Evolutionary conservation across 2,888 invertebrate genomes (phyloP).

Genomic region (Heteropelma amictum): DNA sequence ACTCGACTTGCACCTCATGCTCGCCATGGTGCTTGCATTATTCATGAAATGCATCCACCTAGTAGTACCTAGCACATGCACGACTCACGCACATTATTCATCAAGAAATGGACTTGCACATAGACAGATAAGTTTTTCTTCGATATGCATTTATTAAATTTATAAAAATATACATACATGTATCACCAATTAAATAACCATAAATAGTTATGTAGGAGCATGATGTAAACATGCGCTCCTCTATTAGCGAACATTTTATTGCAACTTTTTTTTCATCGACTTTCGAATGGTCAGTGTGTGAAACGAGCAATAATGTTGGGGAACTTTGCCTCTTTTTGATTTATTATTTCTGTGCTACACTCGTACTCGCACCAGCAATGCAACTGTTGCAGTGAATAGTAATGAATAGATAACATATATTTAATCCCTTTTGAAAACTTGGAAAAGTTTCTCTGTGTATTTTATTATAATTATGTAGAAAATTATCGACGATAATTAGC

Average conservation of each 20-base stretch:
- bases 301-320: slow-evolving; percentile 17
- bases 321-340: slow-evolving; percentile 16
- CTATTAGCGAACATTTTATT: slow-evolving; percentile 46
- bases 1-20: not conserved
- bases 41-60: slow-evolving; percentile 30
- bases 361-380: not conserved
- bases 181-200: not conserved
- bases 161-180: not conserved
- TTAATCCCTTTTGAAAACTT: too few relatives aligned
- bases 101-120: not conserved
- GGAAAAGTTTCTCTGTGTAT: too few relatives aligned
- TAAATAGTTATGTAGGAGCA: slow-evolving; percentile 19
- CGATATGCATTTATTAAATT: not conserved
- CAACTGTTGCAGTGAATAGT: slow-evolving; percentile 9
- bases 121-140: not conserved
- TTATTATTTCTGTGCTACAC: slow-evolving; percentile 19
- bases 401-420: too few relatives aligned
- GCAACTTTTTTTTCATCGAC: slow-evolving; percentile 34
- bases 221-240: slow-evolving; percentile 36
- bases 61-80: not conserved
- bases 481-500: too few relatives aligned
- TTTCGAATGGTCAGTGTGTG: slow-evolving; percentile 21
- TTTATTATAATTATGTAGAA: too few relatives aligned
- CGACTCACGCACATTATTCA: slow-evolving; percentile 35
- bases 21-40: slow-evolving; percentile 28